Conservation (phyloP, 2,888 invertebrate genomes). For the Linnaemya vulpina region DNA sequence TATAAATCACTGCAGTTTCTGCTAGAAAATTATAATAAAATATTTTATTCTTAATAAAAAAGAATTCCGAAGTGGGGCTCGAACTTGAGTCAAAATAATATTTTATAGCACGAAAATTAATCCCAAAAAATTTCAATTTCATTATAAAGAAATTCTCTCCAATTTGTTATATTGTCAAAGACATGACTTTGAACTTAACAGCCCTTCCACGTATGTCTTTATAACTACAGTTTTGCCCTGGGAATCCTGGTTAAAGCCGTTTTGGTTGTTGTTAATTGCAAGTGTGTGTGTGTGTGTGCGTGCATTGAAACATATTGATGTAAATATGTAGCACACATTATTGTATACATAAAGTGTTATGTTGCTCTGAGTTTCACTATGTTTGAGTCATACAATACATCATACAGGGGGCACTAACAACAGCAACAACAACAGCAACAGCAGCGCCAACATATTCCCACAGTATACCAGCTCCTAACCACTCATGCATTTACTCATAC, state of each 20-base stretch:
- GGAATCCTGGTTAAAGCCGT: slow-evolving; percentile 52
- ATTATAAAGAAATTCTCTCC: too few species aligned
- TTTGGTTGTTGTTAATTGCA: slow-evolving; percentile 17
- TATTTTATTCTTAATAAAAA: too few species aligned
- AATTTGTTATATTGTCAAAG: too few species aligned
- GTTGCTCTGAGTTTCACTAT: slow-evolving; percentile 52
- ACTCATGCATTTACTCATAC: not conserved
- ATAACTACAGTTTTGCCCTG: slow-evolving; percentile 51
- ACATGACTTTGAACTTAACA: not conserved
- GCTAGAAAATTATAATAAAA: too few species aligned
- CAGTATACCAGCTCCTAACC: not conserved
- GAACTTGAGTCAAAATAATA: too few species aligned
- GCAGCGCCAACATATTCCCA: slow-evolving; percentile 9
- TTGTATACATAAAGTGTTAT: slow-evolving; percentile 36
- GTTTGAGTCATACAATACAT: slow-evolving; percentile 45
- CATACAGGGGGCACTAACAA: slow-evolving; percentile 24
- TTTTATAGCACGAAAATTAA: too few species aligned
- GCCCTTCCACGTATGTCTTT: not conserved
- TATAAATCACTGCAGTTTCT: too few species aligned
- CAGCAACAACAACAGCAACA: not conserved
- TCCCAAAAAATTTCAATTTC: too few species aligned
- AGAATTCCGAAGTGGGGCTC: too few species aligned
- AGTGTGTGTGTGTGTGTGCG: not conserved
- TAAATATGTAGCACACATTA: not conserved
- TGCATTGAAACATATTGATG: not conserved